A percentile compares a stretch with the other conserved stretches of the same genome.
These are phyloP conservation scores for Scaptomyza parva DNA, from an alignment of 2,888 invertebrate species.

Conservation along the genomic window DNA sequence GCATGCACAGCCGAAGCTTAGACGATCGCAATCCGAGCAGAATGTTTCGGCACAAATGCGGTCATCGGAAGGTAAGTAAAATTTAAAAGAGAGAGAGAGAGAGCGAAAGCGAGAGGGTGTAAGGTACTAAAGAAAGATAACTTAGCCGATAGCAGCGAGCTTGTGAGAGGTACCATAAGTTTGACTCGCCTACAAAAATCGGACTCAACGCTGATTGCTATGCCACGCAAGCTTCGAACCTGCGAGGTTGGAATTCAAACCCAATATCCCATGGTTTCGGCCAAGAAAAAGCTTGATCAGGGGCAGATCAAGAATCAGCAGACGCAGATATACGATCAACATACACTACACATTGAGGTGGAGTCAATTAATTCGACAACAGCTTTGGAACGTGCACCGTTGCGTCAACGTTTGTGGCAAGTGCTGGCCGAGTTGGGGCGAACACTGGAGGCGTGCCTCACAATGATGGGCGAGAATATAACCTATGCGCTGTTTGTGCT, in stretches of 20 bases:
- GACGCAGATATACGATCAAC: constrained; percentile 32
- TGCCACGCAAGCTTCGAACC: constrained; percentile 23
- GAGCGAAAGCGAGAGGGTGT: background rate
- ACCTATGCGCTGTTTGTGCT: constrained; percentile 60
- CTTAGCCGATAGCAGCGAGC: constrained; percentile 24
- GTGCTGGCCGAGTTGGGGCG: constrained; percentile 55
- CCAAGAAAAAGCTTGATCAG: background rate
- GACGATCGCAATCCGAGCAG: constrained; percentile 52
- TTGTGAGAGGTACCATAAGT: constrained; percentile 33
- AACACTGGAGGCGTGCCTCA: constrained; percentile 48
- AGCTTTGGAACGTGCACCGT: constrained; percentile 58
- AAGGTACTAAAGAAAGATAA: background rate
- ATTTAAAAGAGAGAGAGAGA: background rate
- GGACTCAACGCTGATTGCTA: constrained; percentile 39
- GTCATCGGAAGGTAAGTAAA: constrained; percentile 29
- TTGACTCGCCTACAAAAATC: constrained; percentile 42
- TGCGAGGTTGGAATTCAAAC: constrained; percentile 57
- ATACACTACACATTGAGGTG: constrained; percentile 74
- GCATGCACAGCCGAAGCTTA: constrained; percentile 32
- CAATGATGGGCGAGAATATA: constrained; percentile 71
- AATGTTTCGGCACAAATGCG: constrained; percentile 12
- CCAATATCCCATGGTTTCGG: background rate
- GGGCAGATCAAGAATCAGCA: background rate
- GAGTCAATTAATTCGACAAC: constrained; percentile 62
- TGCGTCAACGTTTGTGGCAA: constrained; percentile 62